These are phyloP conservation scores for Myotis findleyi DNA, from an alignment of 2,797 vertebrate genomes.

Conservation along the genomic window DNA sequence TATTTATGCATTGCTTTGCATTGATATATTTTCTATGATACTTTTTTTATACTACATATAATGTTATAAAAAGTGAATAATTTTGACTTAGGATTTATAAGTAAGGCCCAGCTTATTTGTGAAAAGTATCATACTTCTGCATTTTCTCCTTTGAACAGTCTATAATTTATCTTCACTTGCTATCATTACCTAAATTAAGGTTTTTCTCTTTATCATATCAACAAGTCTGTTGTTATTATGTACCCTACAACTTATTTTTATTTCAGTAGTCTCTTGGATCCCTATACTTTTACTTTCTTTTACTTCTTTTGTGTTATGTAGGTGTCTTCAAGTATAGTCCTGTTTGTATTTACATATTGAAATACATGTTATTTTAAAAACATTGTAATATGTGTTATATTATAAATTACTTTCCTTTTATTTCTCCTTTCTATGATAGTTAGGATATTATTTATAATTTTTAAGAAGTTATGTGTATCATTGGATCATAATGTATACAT, in stretches of 20 bases:
- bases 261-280: neutral
- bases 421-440: neutral
- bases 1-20: neutral
- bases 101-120: neutral
- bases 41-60: neutral
- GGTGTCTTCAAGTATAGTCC: neutral
- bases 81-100: neutral
- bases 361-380: neutral
- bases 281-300: neutral
- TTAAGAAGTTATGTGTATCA: neutral
- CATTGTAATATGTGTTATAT: neutral
- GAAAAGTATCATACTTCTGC: neutral
- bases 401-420: neutral
- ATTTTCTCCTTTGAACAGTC: neutral
- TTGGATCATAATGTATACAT: neutral
- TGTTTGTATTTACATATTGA: neutral
- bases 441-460: constrained; percentile 3
- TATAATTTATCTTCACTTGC: neutral
- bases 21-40: neutral
- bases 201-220: neutral
- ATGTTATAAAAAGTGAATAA: neutral
- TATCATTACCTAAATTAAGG: neutral
- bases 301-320: neutral
- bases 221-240: neutral
- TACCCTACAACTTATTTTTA: neutral